These are phyloP conservation scores for Molanna angustata DNA, from an alignment of 2,888 invertebrate species.

Conservation along the genomic window DNA sequence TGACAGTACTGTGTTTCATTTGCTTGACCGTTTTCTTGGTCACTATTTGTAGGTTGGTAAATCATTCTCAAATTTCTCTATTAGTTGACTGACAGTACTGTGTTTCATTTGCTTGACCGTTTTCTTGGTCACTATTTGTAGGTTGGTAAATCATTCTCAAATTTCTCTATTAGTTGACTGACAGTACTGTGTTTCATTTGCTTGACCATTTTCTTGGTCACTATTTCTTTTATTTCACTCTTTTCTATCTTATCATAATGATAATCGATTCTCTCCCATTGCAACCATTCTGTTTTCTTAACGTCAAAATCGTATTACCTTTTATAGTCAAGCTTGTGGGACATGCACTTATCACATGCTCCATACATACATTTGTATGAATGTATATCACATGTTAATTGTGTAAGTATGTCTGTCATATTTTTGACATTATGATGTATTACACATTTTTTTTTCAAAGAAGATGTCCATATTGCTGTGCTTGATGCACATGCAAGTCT, in stretches of 20 bases:
- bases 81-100: background rate
- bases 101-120: background rate
- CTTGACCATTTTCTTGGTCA: background rate
- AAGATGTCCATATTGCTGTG: constrained; percentile 1
- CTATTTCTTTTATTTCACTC: background rate
- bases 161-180: background rate
- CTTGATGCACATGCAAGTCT: constrained; percentile 1
- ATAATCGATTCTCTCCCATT: background rate
- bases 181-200: background rate
- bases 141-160: background rate
- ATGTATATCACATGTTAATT: background rate
- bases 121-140: background rate
- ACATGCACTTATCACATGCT: background rate
- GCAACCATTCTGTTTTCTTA: background rate
- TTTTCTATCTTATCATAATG: background rate
- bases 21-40: too few relatives aligned
- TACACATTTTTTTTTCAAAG: background rate
- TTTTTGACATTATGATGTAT: background rate
- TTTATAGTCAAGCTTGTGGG: background rate
- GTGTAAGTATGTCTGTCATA: background rate
- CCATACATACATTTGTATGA: background rate
- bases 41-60: background rate
- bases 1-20: too few relatives aligned
- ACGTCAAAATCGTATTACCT: background rate
- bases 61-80: background rate